Evolutionary conservation across 2,113 vertebrate genomes (phyloP), one percentile per base, ranked within the genome.

Genomic region (Riparia riparia): DNA sequence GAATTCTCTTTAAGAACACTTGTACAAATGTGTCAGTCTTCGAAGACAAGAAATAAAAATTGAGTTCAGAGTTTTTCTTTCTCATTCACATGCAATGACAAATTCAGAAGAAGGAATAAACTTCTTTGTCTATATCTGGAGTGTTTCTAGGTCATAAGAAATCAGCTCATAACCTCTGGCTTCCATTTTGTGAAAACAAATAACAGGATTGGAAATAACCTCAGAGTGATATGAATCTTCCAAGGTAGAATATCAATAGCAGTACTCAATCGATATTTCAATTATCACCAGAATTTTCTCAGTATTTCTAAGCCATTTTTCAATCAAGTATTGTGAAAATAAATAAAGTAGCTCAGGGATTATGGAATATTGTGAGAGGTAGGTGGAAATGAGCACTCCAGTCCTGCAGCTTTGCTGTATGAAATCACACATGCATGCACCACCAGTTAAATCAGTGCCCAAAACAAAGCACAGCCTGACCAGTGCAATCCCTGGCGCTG

Each of bases 121-220:
- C 45, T 80, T 76, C 45, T 88, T 83, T 85, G 22, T 87, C 73
- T 93, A 25, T 77, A 85, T 42, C 39, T 63, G 56, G 19, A 78
- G 53, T 81, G 42, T 91, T 91, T 94, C 87, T 82, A 95, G 87
- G 93, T 96, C 86, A 78, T 73, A 90, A 91, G 51, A 95, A 95
- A 93, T 88, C 79, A 73, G 82, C 80, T 90, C 65, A 88, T 95
- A 93, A 97, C 96, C 95, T 97, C 95, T 95, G 92, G 82, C 87
- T 97, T 95, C 82, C 85, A 95, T 97, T 96, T 90, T 97, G 90
- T 92, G 87, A 96, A 96, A 97, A 96, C 91, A 96, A 96, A 96
- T 92, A 97, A 82, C 44, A 83, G 82, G 95, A 49, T 47, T 88
- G 87, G 82, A 94, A 94, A 90, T 95, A 91, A 83, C 82, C 92